Conservation (phyloP, 1,140 invertebrate genomes). For the Euwallacea similis region DNA sequence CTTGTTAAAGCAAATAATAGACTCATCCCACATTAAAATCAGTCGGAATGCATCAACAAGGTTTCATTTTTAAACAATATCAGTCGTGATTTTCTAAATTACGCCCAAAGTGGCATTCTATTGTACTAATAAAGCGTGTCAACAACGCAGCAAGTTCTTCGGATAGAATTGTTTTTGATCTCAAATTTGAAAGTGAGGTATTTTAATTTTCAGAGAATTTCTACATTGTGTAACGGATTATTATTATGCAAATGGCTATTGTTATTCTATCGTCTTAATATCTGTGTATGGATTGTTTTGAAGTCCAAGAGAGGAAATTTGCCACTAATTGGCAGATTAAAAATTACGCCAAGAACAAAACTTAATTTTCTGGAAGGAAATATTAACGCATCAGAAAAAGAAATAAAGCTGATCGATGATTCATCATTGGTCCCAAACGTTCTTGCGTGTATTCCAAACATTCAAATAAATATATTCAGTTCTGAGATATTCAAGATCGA, state of each 20-base stretch:
- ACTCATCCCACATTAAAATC: constrained; percentile 12
- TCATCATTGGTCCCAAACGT: constrained; percentile 9
- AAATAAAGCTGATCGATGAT: constrained; percentile 9
- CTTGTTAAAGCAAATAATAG: constrained; percentile 9
- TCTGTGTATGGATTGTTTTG: constrained; percentile 26
- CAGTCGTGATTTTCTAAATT: constrained; percentile 32
- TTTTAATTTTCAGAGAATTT: constrained; percentile 41
- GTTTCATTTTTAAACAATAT: constrained; percentile 29
- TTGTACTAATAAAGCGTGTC: constrained; percentile 34
- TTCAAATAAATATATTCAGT: constrained; percentile 38
- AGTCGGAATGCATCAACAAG: constrained; percentile 17
- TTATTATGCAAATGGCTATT: constrained; percentile 44
- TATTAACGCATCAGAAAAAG: background rate
- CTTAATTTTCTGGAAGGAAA: too few relatives aligned
- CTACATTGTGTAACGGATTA: constrained; percentile 39
- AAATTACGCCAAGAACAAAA: too few relatives aligned
- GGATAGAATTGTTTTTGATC: constrained; percentile 22
- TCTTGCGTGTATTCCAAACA: constrained; percentile 33
- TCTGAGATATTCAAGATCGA: constrained; percentile 22
- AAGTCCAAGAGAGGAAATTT: too few relatives aligned
- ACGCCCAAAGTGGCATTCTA: constrained; percentile 36
- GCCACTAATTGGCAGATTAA: too few relatives aligned
- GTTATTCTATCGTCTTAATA: constrained; percentile 28
- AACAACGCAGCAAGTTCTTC: constrained; percentile 12
- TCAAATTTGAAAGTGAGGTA: constrained; percentile 39